These are phyloP conservation scores for Channallabes apus DNA, from an alignment of 2,797 vertebrate species.

Conservation along the genomic window DNA sequence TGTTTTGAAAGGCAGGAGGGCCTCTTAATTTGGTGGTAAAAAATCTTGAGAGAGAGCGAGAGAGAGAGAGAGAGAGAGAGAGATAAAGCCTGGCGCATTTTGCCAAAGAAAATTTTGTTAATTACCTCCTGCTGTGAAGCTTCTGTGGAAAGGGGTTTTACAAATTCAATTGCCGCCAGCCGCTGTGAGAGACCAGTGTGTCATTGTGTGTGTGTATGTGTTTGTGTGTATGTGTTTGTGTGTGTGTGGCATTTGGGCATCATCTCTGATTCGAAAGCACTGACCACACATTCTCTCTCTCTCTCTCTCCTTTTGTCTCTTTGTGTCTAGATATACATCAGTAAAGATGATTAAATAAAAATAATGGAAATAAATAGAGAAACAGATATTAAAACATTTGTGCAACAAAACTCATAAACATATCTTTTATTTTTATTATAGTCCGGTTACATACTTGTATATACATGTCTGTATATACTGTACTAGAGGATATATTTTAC, in stretches of 20 bases:
- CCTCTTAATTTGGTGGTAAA: conserved; percentile 48
- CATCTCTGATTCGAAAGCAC: neutral
- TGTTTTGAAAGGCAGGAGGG: conserved; percentile 72
- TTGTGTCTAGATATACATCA: neutral
- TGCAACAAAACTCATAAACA: neutral
- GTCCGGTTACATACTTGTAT: neutral
- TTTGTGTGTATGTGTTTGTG: conserved; percentile 27
- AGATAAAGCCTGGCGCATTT: conserved; percentile 57
- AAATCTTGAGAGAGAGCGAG: conserved; percentile 65
- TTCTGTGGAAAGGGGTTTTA: conserved; percentile 59
- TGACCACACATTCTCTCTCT: neutral
- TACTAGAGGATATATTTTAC: neutral
- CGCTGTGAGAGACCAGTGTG: conserved; percentile 68
- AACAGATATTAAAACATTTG: neutral
- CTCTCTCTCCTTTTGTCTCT: too few species aligned
- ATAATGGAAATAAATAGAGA: neutral
- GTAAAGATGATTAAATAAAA: neutral
- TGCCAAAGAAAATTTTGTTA: conserved; percentile 66
- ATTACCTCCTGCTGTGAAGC: conserved; percentile 61
- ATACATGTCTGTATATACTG: too few species aligned
- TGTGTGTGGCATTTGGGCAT: neutral
- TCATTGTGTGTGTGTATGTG: conserved; percentile 28
- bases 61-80: conserved; percentile 72
- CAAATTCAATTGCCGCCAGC: conserved; percentile 62
- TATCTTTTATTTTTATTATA: neutral